Conservation (phyloP, 1,140 invertebrate species). For the Carposina sasakii region DNA sequence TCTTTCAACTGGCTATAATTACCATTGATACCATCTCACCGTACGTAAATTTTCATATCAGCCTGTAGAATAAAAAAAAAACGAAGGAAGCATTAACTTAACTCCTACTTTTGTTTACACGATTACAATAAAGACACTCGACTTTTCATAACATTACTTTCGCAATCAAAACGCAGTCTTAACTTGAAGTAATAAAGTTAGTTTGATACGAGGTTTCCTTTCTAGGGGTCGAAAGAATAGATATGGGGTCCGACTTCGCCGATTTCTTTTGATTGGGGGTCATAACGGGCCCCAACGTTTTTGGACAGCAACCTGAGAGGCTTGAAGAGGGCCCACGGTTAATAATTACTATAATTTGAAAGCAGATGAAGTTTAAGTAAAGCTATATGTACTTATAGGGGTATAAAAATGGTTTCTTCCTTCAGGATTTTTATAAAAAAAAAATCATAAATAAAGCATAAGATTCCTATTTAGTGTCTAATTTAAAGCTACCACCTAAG, state of each 20-base stretch:
- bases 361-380: constrained; percentile 63
- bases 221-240: constrained; percentile 61
- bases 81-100: constrained; percentile 62
- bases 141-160: too few species aligned
- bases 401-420: too few species aligned
- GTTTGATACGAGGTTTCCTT: constrained; percentile 16
- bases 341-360: constrained; percentile 70
- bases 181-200: constrained; percentile 5
- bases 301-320: constrained; percentile 69
- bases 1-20: too few species aligned
- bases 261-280: constrained; percentile 59
- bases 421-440: too few species aligned
- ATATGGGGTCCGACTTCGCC: constrained; percentile 64
- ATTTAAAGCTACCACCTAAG: too few species aligned
- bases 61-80: too few species aligned
- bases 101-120: constrained; percentile 66
- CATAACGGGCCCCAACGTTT: constrained; percentile 70
- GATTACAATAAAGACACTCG: too few species aligned
- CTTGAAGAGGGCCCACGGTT: constrained; percentile 60
- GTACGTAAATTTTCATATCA: too few species aligned
- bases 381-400: too few species aligned
- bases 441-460: too few species aligned
- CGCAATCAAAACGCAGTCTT: constrained; percentile 19
- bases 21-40: too few species aligned
- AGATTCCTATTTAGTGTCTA: too few species aligned